phyloP scores from a whole-genome alignment of 2,888 invertebrate genomes.

The Melipona beecheii region DNA sequence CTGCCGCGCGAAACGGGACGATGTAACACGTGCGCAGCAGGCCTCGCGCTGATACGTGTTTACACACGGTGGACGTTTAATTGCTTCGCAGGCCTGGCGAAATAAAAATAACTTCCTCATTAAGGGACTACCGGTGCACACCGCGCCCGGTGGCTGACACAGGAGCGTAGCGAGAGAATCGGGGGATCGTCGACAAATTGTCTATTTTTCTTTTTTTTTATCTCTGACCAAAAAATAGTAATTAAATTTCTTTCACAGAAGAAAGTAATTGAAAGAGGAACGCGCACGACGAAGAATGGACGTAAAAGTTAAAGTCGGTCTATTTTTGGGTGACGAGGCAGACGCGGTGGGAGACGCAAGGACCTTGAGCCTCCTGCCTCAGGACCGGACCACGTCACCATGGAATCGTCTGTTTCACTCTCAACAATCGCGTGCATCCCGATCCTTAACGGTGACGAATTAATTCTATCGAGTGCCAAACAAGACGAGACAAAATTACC shows the following conservation, averaged over 20 bases:
- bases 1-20: conserved; percentile 15
- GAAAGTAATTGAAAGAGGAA: no score
- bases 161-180: conserved; percentile 33
- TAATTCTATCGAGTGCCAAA: no score
- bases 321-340: background rate
- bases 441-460: no score
- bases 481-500: no score
- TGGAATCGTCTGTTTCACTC: background rate
- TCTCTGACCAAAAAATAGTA: no score
- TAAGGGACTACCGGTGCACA: conserved; percentile 41
- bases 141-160: background rate
- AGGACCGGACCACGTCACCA: background rate
- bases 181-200: background rate
- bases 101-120: conserved; percentile 67
- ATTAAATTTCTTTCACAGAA: no score
- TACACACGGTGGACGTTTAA: conserved; percentile 53
- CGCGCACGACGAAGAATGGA: background rate
- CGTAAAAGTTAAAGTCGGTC: background rate
- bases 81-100: conserved; percentile 44
- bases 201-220: background rate
- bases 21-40: conserved; percentile 37
- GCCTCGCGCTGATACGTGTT: conserved; percentile 6
- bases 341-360: background rate
- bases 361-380: background rate
- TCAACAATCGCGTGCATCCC: background rate